A percentile compares a stretch with the other conserved stretches of the same genome.
These are phyloP conservation scores for Dromius quadrimaculatus DNA, from an alignment of 2,888 invertebrate genomes.

Conservation along the genomic window DNA sequence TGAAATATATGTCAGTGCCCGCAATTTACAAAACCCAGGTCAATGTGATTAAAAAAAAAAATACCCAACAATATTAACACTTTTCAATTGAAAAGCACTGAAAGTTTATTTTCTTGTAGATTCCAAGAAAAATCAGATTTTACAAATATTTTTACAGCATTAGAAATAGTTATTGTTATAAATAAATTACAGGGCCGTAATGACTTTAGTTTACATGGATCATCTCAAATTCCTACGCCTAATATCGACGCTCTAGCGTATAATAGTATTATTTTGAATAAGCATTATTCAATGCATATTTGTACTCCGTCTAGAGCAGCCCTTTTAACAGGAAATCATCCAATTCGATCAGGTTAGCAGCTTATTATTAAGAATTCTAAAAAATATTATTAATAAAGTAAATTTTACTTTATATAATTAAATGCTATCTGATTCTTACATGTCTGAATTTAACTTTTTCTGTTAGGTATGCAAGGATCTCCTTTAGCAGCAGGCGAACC, in stretches of 20 bases:
- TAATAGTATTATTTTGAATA: conserved; percentile 85
- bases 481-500: conserved; percentile 78
- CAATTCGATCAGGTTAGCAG: conserved; percentile 86
- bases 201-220: conserved; percentile 91
- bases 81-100: no score
- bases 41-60: no score
- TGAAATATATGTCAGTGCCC: neutral
- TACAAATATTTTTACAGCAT: neutral
- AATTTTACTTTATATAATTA: neutral
- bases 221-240: conserved; percentile 87
- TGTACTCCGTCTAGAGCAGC: conserved; percentile 90
- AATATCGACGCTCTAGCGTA: conserved; percentile 90
- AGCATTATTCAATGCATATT: conserved; percentile 86
- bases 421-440: no score
- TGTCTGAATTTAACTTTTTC: no score
- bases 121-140: neutral
- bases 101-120: no score
- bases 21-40: no score
- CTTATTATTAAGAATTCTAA: no score
- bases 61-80: no score
- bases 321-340: conserved; percentile 87
- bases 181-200: conserved; percentile 81
- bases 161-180: no score
- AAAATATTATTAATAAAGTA: neutral
- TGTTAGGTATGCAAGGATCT: conserved; percentile 76